A percentile compares a stretch with the other conserved stretches of the same genome.
Conservation (phyloP, 1,140 invertebrate genomes). For the Sinonovacula constricta region DNA sequence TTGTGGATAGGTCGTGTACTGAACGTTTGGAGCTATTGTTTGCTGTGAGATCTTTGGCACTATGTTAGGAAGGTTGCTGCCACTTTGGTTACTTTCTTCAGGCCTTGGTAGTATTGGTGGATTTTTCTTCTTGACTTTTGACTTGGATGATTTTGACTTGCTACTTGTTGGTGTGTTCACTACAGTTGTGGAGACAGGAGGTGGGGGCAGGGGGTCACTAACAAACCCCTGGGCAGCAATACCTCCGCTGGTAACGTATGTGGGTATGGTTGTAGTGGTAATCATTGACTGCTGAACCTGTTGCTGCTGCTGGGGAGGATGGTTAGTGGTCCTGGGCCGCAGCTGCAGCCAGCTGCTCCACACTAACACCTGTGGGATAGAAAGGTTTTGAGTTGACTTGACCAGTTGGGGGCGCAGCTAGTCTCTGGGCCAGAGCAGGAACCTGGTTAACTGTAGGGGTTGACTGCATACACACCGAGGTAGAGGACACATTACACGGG, state of each 20-base stretch:
- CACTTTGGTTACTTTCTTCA: not conserved
- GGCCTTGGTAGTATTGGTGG: slow-evolving; percentile 23
- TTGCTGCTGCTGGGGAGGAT: not conserved
- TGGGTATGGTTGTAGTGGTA: slow-evolving; percentile 3
- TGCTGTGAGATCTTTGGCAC: slow-evolving; percentile 25
- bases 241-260: not conserved
- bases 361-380: slow-evolving; percentile 27
- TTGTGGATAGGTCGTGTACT: slow-evolving; percentile 33
- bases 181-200: not conserved
- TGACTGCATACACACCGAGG: too few species aligned
- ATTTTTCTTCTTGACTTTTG: slow-evolving; percentile 37
- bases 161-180: not conserved
- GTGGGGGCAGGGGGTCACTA: not conserved
- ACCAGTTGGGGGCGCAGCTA: slow-evolving; percentile 13
- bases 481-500: slow-evolving; percentile 39
- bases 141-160: slow-evolving; percentile 11
- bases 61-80: slow-evolving; percentile 15
- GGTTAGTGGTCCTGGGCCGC: not conserved
- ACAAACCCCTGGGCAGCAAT: slow-evolving; percentile 25
- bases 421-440: slow-evolving; percentile 31
- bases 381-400: slow-evolving; percentile 27
- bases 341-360: not conserved
- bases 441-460: too few species aligned
- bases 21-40: slow-evolving; percentile 17
- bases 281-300: not conserved